Evolutionary conservation across 2,888 invertebrate genomes (phyloP), one percentile per base, ranked within the genome.

Genomic region (Spilarctia lutea): DNA sequence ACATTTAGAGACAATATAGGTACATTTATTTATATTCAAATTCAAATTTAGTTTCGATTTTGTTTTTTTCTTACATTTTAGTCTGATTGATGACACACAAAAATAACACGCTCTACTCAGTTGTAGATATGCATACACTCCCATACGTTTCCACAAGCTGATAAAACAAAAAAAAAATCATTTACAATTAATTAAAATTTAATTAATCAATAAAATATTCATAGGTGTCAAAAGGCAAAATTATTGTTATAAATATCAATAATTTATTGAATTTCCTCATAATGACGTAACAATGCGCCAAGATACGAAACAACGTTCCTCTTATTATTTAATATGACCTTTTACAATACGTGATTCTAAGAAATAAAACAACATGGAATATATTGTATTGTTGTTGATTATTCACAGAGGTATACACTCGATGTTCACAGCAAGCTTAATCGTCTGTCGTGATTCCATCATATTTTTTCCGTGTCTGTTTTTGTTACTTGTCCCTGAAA

Each of bases 401-500:
- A 45, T 75, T 70, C 27, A 75, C n/a, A 20, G 30, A 66, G 63
- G 52, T 66, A 42, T 60, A 65, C 68, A 67, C 70, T 63, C 24
- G 70, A 74, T 60, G 52, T 71, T 71, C 60, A 68, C 73, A 71
- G 72, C 65, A 82, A 69, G 72, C 8, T 65, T 80, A 75, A 78
- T 79, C 73, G 73, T 39, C 72, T 42, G 74, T 78, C 75, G 77
- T 79, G 78, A 76, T 71, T 65, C 60, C 24, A 70, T 68, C 33
- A 72, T 20, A 81, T 82, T 80, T 80, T 83, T 60, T 68, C 52
- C 35, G 52, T 42, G 65, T 60, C 70, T 30, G 72, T 30, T 24
- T 79, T 79, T 79, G 80, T 76, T 72, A 70, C 71, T 20, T 72
- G 77, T 35, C 76, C 82, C 84, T 84, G 84, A 68, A 84, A 84